Percentiles rank a stretch among this genome's conserved stretches.
phyloP scores from a whole-genome alignment of 1,140 invertebrate species.

The Scaptomyza montana region DNA sequence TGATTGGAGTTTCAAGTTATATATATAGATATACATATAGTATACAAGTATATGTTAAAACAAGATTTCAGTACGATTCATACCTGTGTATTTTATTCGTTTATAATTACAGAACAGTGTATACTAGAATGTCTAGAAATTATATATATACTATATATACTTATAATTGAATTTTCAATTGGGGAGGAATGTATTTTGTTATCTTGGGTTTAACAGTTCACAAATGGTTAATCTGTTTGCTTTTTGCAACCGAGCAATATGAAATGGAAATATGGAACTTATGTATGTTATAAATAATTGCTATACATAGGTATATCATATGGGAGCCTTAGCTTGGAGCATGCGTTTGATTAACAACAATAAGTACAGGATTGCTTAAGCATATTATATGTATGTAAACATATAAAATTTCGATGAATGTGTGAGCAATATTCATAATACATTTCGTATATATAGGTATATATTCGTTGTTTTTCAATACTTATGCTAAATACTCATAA shows the following conservation, averaged over 20 bases:
- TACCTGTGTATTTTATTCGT: slow-evolving; percentile 28
- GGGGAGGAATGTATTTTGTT: slow-evolving; percentile 25
- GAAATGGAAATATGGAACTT: slow-evolving; percentile 8
- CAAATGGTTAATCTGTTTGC: slow-evolving; percentile 6
- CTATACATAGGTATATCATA: slow-evolving; percentile 30
- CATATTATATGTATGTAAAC: slow-evolving; percentile 1
- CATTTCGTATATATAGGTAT: background rate
- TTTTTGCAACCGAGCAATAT: slow-evolving; percentile 6
- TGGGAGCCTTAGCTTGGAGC: slow-evolving; percentile 21
- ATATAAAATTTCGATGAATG: slow-evolving; percentile 14
- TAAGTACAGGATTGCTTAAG: slow-evolving; percentile 27
- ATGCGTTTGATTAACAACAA: slow-evolving; percentile 31
- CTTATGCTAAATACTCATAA: slow-evolving; percentile 13
- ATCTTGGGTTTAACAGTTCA: slow-evolving; percentile 29
- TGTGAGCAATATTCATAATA: slow-evolving; percentile 11
- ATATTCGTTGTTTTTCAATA: slow-evolving; percentile 18
- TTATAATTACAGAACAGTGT: slow-evolving; percentile 42
- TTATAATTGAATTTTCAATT: slow-evolving; percentile 16
- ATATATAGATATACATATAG: no score
- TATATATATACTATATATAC: slow-evolving; percentile 10
- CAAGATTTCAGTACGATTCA: slow-evolving; percentile 9
- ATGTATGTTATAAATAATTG: slow-evolving; percentile 37
- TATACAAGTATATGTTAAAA: no score
- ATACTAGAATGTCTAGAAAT: slow-evolving; percentile 33
- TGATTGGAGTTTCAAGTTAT: no score